Evolutionary conservation across 2,113 vertebrate species (phyloP).

Genomic region (Turdus rufiventris): DNA sequence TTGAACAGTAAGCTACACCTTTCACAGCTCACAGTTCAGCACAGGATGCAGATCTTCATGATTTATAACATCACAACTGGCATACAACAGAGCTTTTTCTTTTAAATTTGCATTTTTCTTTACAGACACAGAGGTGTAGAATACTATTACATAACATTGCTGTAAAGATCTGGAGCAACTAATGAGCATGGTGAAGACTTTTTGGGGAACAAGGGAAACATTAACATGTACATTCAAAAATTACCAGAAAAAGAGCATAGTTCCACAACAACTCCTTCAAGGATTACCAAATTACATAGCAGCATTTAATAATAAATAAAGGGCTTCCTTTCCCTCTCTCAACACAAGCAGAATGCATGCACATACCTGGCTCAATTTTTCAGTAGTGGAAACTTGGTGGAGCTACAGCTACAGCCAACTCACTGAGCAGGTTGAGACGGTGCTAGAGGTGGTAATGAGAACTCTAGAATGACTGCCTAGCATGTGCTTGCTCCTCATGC

Average conservation of each 20-base stretch:
- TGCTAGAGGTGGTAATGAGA: not conserved
- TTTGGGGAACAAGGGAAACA: not conserved
- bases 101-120: not conserved
- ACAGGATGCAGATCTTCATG: not conserved
- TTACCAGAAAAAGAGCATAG: not conserved
- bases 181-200: not conserved
- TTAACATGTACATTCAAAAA: not conserved
- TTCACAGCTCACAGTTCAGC: not conserved
- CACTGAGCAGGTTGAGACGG: not conserved
- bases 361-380: not conserved
- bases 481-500: not conserved
- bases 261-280: not conserved
- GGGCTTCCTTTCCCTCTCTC: not conserved
- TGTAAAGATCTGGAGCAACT: not conserved
- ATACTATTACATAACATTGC: not conserved
- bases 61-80: not conserved
- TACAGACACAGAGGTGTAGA: not conserved
- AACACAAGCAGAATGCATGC: not conserved
- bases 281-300: not conserved
- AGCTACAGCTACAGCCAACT: not conserved
- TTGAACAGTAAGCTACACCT: not conserved
- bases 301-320: not conserved
- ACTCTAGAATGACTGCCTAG: not conserved
- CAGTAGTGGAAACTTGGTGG: not conserved
- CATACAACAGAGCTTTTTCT: not conserved